Evolutionary conservation across 2,113 vertebrate genomes (phyloP).

Genomic region (Helogale parvula): DNA sequence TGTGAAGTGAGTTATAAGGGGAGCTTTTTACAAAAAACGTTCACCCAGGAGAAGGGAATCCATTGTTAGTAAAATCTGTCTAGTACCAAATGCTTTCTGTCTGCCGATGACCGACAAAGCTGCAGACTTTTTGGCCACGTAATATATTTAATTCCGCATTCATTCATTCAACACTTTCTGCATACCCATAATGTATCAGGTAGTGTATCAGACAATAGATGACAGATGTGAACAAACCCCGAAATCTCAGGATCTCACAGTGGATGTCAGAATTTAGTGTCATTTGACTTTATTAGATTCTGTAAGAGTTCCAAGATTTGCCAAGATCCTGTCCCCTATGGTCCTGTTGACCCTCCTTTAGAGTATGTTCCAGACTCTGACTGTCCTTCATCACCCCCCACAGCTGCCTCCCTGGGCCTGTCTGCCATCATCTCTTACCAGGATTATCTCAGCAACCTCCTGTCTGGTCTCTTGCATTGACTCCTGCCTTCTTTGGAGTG

Average conservation of each 20-base stretch:
- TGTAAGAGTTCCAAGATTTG: constrained; percentile 13
- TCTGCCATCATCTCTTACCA: not conserved
- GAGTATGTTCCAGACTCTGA: not conserved
- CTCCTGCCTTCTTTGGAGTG: not conserved
- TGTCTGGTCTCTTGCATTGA: not conserved
- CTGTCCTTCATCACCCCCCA: not conserved
- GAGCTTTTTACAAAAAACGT: constrained; percentile 44
- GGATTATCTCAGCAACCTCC: not conserved
- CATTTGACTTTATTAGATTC: not conserved
- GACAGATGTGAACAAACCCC: constrained; percentile 1
- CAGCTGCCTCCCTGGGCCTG: not conserved
- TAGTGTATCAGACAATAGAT: not conserved
- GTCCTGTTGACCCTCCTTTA: not conserved
- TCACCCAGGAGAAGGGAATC: not conserved
- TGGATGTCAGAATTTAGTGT: not conserved
- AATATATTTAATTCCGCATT: not conserved
- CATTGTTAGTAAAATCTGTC: constrained; percentile 22
- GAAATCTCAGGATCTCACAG: not conserved
- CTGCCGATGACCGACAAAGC: not conserved
- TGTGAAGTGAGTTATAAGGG: constrained; percentile 28
- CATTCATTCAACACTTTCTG: not conserved
- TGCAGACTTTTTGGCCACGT: not conserved
- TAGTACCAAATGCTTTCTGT: not conserved
- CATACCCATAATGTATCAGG: not conserved
- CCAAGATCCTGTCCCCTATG: not conserved